Percentiles rank a stretch among this genome's conserved stretches.
These are phyloP conservation scores for Zaprionus vittiger DNA, from an alignment of 1,140 invertebrate species.

Conservation along the genomic window DNA sequence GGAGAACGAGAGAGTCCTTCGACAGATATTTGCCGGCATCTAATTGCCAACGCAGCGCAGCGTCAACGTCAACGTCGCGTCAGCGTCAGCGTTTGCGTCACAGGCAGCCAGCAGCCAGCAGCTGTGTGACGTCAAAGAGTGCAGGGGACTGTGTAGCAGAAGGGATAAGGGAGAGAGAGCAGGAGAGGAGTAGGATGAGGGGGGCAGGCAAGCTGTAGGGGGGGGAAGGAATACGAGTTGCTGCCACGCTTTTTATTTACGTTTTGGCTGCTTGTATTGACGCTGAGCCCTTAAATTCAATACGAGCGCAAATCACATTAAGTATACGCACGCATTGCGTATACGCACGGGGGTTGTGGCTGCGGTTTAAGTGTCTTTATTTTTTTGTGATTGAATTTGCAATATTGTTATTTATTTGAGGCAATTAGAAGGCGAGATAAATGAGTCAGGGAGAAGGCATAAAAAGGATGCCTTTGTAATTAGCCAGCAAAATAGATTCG, in stretches of 20 bases:
- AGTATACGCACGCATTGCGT: conserved; percentile 27
- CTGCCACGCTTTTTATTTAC: background rate
- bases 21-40: background rate
- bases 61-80: conserved; percentile 1
- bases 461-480: no score
- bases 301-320: conserved; percentile 29
- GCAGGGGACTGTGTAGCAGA: background rate
- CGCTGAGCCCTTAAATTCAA: conserved; percentile 31
- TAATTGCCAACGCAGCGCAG: conserved; percentile 30
- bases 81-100: conserved; percentile 18
- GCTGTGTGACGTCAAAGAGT: conserved; percentile 23
- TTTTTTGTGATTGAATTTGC: conserved; percentile 1
- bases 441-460: background rate
- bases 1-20: background rate
- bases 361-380: conserved; percentile 6
- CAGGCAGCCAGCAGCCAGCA: background rate
- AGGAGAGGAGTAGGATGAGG: background rate
- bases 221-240: background rate
- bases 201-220: no score
- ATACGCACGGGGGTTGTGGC: background rate
- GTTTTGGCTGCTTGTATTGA: conserved; percentile 11
- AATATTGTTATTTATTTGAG: conserved; percentile 1
- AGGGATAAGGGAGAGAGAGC: background rate
- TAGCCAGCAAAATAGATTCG: background rate
- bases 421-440: background rate